phyloP scores from a whole-genome alignment of 2,797 vertebrate species.

The Squalus acanthias region DNA sequence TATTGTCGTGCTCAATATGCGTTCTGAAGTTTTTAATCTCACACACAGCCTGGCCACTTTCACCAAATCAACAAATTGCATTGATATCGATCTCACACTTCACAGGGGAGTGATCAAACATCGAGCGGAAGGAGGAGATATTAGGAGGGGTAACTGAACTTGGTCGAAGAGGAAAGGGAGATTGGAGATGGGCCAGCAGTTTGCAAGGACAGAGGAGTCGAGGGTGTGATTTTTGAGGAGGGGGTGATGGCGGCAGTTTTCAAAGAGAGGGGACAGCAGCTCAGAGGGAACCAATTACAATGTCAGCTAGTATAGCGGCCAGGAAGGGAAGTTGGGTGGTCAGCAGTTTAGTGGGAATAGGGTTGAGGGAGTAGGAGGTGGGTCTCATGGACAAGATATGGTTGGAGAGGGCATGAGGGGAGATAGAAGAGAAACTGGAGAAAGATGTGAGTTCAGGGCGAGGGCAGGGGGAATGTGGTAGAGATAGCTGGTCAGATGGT shows the following conservation, averaged over 20 bases:
- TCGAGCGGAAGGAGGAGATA: not conserved
- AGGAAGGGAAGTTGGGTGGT: not conserved
- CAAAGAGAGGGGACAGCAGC: not conserved
- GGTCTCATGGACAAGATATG: no score
- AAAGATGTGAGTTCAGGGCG: no score
- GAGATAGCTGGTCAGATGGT: no score
- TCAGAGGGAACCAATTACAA: not conserved
- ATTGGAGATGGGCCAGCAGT: no score
- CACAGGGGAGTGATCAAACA: not conserved
- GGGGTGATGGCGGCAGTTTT: no score
- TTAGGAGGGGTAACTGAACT: not conserved
- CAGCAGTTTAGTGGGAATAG: no score
- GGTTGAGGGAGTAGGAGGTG: no score
- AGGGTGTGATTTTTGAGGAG: no score
- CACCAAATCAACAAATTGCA: not conserved
- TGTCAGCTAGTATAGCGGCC: not conserved
- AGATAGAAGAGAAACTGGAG: no score
- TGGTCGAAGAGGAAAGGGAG: not conserved
- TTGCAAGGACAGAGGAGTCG: no score
- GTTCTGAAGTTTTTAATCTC: not conserved
- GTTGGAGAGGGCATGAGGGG: no score
- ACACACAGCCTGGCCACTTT: not conserved
- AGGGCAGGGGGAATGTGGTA: no score
- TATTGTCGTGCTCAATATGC: not conserved
- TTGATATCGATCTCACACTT: not conserved